Percentiles rank a stretch among this genome's conserved stretches.
Conservation (phyloP, 2,888 invertebrate species). For the Erpobdella octoculata region DNA sequence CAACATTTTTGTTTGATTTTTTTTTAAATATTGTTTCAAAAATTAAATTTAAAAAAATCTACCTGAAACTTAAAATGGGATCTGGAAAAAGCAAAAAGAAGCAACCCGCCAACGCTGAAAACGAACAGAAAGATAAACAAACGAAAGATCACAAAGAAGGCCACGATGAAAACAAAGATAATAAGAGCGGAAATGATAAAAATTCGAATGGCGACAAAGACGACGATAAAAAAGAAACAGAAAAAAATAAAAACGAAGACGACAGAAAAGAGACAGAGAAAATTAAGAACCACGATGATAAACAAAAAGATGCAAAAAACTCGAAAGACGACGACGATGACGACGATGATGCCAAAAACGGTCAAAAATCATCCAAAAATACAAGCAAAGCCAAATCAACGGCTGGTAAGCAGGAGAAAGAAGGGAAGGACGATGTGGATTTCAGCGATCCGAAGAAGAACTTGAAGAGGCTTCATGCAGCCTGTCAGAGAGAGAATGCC, state of each 20-base stretch:
- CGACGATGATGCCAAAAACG: not conserved
- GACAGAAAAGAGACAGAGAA: no score
- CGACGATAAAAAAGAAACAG: no score
- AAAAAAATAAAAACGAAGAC: no score
- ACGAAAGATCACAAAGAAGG: no score
- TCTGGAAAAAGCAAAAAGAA: not conserved
- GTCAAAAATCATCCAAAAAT: not conserved
- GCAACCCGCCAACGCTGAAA: not conserved
- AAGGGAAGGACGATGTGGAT: not conserved
- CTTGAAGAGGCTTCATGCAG: slow-evolving; percentile 7
- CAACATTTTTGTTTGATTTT: no score
- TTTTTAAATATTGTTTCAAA: no score
- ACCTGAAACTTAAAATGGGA: not conserved
- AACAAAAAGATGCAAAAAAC: no score
- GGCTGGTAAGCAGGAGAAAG: not conserved
- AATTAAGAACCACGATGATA: no score
- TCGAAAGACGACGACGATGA: slow-evolving; percentile 19
- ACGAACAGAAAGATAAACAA: not conserved
- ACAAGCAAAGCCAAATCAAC: not conserved
- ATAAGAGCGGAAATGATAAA: not conserved
- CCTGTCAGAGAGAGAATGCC: slow-evolving; percentile 21
- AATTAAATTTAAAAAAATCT: no score
- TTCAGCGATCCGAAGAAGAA: not conserved
- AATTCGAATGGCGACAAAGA: no score
- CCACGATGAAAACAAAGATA: slow-evolving; percentile 4